These are phyloP conservation scores for Aphelocoma californica DNA, from an alignment of 2,797 vertebrate species.

Conservation along the genomic window DNA sequence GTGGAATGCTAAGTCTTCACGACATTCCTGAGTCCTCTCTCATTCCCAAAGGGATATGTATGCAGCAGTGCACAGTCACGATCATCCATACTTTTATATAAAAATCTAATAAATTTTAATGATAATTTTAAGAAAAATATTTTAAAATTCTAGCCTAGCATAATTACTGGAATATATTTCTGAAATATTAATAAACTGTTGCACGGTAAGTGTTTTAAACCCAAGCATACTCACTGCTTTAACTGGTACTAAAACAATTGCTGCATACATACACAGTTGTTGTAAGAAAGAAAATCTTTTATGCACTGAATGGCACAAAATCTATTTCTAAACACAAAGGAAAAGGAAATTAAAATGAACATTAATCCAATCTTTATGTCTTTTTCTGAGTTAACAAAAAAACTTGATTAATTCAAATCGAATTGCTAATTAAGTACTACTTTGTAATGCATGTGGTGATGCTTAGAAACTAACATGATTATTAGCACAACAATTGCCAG, in stretches of 20 bases:
- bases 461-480: not conserved
- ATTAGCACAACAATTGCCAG: not conserved
- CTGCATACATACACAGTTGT: not conserved
- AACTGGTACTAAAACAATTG: not conserved
- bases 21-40: not conserved
- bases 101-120: too few relatives aligned
- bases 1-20: not conserved
- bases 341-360: not conserved
- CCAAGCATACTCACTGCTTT: not conserved
- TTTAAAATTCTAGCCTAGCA: not conserved
- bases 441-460: not conserved
- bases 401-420: not conserved
- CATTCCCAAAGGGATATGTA: not conserved
- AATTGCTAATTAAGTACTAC: not conserved
- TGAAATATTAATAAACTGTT: not conserved
- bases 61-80: not conserved
- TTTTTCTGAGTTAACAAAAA: not conserved
- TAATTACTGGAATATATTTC: not conserved
- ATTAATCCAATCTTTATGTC: not conserved
- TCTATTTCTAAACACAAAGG: not conserved
- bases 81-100: not conserved
- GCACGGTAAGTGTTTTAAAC: not conserved
- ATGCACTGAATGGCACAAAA: not conserved
- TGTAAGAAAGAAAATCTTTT: not conserved
- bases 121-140: not conserved